These are phyloP conservation scores for Pangasianodon hypophthalmus DNA, from an alignment of 2,113 vertebrate species.

Conservation along the genomic window DNA sequence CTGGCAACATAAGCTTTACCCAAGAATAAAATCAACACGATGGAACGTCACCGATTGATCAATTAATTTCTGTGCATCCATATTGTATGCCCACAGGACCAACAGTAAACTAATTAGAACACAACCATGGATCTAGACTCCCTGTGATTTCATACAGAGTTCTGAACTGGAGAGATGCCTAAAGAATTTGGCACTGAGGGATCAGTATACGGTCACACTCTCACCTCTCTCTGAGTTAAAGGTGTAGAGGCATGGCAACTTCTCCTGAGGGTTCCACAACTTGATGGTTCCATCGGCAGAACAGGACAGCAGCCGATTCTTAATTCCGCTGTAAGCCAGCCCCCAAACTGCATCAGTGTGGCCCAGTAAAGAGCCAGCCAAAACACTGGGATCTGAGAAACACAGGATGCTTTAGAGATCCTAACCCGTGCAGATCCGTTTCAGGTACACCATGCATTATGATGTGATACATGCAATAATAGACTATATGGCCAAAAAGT, in stretches of 20 bases:
- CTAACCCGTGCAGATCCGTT: not conserved
- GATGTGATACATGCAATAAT: not conserved
- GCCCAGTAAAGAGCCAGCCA: conserved; percentile 88
- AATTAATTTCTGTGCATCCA: not conserved
- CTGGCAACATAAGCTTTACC: not conserved
- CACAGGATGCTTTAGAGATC: not conserved
- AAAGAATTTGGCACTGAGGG: not conserved
- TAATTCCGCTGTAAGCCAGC: conserved; percentile 92
- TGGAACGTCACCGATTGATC: not conserved
- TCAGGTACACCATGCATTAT: not conserved
- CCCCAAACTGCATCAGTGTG: conserved; percentile 96
- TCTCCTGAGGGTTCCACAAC: conserved; percentile 92
- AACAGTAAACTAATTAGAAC: not conserved
- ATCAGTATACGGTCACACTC: not conserved
- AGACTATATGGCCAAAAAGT: not conserved
- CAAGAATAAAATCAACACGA: not conserved
- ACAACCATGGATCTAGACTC: not conserved
- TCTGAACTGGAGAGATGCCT: not conserved
- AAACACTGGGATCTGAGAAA: conserved; percentile 85
- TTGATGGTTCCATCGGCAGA: conserved; percentile 95
- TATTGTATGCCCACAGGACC: not conserved
- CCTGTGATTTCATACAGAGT: not conserved
- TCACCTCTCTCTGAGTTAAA: conserved; percentile 59
- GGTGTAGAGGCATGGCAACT: conserved; percentile 90
- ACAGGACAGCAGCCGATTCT: conserved; percentile 94